Conservation (phyloP, 1,140 invertebrate species). For the Neotoxoptera formosana region DNA sequence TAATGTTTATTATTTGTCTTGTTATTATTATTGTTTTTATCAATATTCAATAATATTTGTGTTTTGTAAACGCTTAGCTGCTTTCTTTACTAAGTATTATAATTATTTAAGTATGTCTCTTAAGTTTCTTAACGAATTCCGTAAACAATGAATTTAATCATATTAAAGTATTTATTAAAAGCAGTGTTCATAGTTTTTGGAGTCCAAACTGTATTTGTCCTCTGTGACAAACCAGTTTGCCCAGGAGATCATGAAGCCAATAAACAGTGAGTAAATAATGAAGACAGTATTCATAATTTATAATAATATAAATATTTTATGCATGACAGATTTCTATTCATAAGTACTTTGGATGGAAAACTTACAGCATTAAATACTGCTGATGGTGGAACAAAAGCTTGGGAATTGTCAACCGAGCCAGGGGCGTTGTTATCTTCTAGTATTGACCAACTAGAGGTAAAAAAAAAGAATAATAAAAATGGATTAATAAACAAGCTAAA, state of each 20-base stretch:
- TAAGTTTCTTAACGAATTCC: neutral
- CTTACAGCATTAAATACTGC: constrained; percentile 78
- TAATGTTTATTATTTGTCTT: neutral
- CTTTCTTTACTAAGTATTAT: neutral
- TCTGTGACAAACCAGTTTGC: constrained; percentile 31
- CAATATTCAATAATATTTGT: neutral
- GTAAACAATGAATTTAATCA: constrained; percentile 7
- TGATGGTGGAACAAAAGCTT: constrained; percentile 73
- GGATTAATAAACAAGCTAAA: neutral
- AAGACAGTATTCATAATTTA: neutral
- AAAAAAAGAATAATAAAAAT: constrained; percentile 58
- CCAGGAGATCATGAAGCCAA: neutral
- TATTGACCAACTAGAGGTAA: constrained; percentile 82
- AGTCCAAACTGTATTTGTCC: neutral
- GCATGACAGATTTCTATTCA: constrained; percentile 70
- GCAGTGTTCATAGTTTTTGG: constrained; percentile 11
- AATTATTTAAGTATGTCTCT: neutral
- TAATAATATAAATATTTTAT: constrained; percentile 17
- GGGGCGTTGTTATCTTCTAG: constrained; percentile 82
- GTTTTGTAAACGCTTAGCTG: neutral
- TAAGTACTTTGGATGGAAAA: constrained; percentile 88
- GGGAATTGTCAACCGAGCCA: constrained; percentile 77
- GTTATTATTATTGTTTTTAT: neutral
- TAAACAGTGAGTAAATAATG: constrained; percentile 44
- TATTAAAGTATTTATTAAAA: constrained; percentile 19